A percentile compares a stretch with the other conserved stretches of the same genome.
Conservation (phyloP, 2,113 vertebrate species). For the Onychostoma macrolepis region DNA sequence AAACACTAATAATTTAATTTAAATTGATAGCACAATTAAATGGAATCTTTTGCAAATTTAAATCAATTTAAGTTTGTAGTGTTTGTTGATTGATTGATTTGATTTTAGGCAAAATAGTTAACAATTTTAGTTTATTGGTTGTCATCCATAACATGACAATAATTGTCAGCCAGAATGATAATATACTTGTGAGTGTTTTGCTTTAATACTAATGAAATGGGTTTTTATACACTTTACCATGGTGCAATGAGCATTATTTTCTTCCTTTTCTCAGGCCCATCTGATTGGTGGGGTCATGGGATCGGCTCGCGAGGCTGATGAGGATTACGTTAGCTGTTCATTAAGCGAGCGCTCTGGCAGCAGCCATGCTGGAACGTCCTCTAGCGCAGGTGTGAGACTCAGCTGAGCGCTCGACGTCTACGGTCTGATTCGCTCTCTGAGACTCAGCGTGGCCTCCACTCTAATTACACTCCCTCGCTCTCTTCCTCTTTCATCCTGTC, state of each 20-base stretch:
- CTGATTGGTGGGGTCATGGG: slow-evolving; percentile 22
- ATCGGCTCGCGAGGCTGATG: neutral
- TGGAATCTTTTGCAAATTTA: too few relatives aligned
- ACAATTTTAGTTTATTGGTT: neutral
- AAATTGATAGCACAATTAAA: too few relatives aligned
- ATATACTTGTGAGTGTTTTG: neutral
- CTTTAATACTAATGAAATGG: neutral
- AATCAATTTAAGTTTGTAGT: too few relatives aligned
- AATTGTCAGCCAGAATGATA: neutral
- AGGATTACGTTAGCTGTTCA: slow-evolving; percentile 38
- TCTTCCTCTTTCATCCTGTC: slow-evolving; percentile 42
- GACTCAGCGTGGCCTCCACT: slow-evolving; percentile 51
- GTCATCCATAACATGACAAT: neutral
- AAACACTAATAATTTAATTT: too few relatives aligned
- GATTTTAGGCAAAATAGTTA: too few relatives aligned
- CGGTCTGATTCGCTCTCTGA: slow-evolving; percentile 57
- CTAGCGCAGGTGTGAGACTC: slow-evolving; percentile 32
- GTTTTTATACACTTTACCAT: neutral
- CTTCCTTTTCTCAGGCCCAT: neutral
- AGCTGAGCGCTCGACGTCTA: slow-evolving; percentile 36
- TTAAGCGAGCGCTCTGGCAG: slow-evolving; percentile 26
- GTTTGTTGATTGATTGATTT: too few relatives aligned
- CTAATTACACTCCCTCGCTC: slow-evolving; percentile 60
- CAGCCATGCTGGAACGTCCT: slow-evolving; percentile 6
- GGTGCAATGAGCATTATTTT: neutral